Evolutionary conservation across 2,113 vertebrate species (phyloP), one percentile per base, ranked within the genome.

Genomic region (Phycodurus eques): DNA sequence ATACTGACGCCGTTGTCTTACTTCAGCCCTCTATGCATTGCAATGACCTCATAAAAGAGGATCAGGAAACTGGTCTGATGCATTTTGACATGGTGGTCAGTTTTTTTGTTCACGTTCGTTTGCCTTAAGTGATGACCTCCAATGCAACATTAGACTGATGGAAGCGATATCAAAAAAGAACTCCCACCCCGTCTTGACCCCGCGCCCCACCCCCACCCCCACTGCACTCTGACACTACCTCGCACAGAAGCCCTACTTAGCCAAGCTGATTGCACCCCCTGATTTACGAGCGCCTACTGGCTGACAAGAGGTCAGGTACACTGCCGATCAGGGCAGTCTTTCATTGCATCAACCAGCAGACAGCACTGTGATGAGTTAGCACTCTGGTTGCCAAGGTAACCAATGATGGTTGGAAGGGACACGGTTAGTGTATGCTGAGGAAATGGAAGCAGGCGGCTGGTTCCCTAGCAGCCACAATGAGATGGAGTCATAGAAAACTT

Each of bases 341-440:
- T 88, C 83, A 79, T 71, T 75, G 84, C 79, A 74, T 74, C 85
- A 77, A 85, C 78, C 85, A 66, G 83, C 76, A 81, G 78, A 88
- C 85, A 79, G 78, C 65, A 62, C 67, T 4, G 81, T 88, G 89
- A 91, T 91, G 89, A 92, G 90, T 90, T 92, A 88, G 89, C 90
- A 89, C 90, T 88, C 86, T 79, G 85, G 89, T 91, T 91, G 89
- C 84, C 90, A 88, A 80, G 90, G 90, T 85, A 90, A 92, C 89
- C 80, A 88, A 86, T 88, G 86, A 89, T 84, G 75, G 85, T 77
- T 82, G 82, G 83, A 75, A 83, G 86, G 86, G 83, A 87, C 75
- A 85, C 83, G 85, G 83, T 27, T 72, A 47, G 78, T 83, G 84
- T 87, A 87, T 90, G 78, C 80, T 80, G 87, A 90, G 80, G 82